A percentile compares a stretch with the other conserved stretches of the same genome.
phyloP scores from a whole-genome alignment of 1,140 invertebrate genomes.

The Epicauta chinensis region DNA sequence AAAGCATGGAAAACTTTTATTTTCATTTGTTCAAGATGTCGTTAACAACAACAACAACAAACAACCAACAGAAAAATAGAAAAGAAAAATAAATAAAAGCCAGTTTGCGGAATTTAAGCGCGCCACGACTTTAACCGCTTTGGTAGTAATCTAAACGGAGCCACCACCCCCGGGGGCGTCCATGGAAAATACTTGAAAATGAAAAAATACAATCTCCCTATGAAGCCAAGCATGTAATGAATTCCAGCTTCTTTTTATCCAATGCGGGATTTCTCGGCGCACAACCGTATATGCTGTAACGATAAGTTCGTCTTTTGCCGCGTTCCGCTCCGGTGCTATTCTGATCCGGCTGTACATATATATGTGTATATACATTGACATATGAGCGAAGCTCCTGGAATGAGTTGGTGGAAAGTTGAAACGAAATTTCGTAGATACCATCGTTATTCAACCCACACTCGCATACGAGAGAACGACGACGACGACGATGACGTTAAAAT shows the following conservation, averaged over 20 bases:
- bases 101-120: conserved; percentile 6
- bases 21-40: no score
- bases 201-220: conserved; percentile 39
- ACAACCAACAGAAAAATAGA: no score
- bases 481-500: conserved; percentile 22
- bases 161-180: conserved; percentile 16
- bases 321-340: conserved; percentile 23
- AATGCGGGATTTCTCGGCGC: conserved; percentile 20
- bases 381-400: conserved; percentile 30
- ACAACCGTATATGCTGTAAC: background rate
- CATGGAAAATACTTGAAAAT: conserved; percentile 31
- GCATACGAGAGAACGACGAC: background rate
- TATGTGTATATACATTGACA: conserved; percentile 28
- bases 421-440: conserved; percentile 8
- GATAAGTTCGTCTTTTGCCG: conserved; percentile 9
- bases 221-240: conserved; percentile 38
- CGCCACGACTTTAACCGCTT: background rate
- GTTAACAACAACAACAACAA: no score
- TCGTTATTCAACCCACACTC: background rate
- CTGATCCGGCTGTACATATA: conserved; percentile 17
- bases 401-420: conserved; percentile 13
- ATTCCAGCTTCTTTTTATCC: conserved; percentile 34
- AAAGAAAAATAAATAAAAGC: no score
- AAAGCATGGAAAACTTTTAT: no score
- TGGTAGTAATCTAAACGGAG: conserved; percentile 18